phyloP scores from a whole-genome alignment of 2,797 vertebrate species.

The Pseudomugil tenellus region DNA sequence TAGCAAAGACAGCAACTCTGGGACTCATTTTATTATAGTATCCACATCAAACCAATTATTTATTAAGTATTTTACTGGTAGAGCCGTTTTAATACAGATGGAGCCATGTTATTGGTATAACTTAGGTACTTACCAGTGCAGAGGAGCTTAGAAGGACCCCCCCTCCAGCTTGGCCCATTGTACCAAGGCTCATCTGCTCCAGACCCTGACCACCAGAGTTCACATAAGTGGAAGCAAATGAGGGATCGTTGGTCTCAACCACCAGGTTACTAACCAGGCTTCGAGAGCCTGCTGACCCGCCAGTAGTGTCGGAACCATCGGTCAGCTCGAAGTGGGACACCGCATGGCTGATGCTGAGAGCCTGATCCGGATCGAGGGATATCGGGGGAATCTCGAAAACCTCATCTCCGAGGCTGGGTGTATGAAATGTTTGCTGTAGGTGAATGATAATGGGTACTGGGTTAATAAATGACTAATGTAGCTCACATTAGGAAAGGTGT shows the following conservation, averaged over 20 bases:
- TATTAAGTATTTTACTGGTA: no score
- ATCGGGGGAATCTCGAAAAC: conserved; percentile 96
- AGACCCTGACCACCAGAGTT: conserved; percentile 79
- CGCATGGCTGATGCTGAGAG: conserved; percentile 87
- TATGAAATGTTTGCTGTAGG: conserved; percentile 88
- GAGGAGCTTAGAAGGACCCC: conserved; percentile 81
- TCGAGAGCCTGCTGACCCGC: conserved; percentile 75
- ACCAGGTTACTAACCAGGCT: conserved; percentile 79
- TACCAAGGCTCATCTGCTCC: conserved; percentile 78
- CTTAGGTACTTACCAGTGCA: conserved; percentile 76
- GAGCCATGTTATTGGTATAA: neutral
- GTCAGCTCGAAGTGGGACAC: conserved; percentile 89
- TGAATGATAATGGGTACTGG: neutral
- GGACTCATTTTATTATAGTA: no score
- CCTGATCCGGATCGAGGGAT: conserved; percentile 89
- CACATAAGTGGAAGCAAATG: conserved; percentile 83
- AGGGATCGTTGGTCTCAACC: conserved; percentile 81
- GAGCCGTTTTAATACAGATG: no score
- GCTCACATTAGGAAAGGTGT: rapidly evolving
- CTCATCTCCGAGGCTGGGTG: conserved; percentile 92
- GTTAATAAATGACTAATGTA: neutral
- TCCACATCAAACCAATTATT: no score
- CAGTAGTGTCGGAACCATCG: conserved; percentile 64
- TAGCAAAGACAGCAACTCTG: no score
- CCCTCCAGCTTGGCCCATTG: conserved; percentile 76